Base-by-base conservation (phyloP, 2,888 invertebrate species). In the Nomada fucata region DNA sequence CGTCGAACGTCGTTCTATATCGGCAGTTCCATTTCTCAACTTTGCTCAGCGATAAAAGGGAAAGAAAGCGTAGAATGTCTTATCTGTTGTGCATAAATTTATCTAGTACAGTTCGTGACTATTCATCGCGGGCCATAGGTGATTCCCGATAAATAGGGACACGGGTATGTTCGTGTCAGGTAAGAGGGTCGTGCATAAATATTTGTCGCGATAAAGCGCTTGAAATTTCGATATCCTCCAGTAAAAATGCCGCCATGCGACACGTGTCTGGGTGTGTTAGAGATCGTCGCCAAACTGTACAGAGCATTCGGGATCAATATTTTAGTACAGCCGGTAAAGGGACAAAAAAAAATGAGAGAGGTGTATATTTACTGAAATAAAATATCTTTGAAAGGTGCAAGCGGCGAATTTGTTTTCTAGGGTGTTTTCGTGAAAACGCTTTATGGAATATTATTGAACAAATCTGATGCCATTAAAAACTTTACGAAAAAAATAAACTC, bases 31-130 rank as follows among this genome's bases (percentile, higher is more conserved):
- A 13, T 47, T 15, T 47, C 60, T 50, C 59, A 36, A 88, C 89
- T 91, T 90, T 90, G 89, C 89, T 89, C 81, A 85, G 84, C 89
- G 91, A 91, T 91, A 91, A 91, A 75, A n/a, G 84, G 86, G 76
- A 77, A 69, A 72, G 26, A 57, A 67, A 50, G 70, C 60, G 11
- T 15, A 59, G 15, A 36, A 29, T 3, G 83, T 2, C 61, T 91
- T 91, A 91, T 91, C 90, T 88, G 81, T 77, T 85, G 67, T 76
- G 87, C 79, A 86, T 80, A 85, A 88, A 89, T 90, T 90, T 90
- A 90, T 90, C 86, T 86, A 20, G 26, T 13, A 3, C 59, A 47
- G 26, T 59, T 60, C 60, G 69, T 72, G 60, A 70, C 72, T 78
- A 67, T 71, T 63, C 68, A 53, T 80, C 70, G 60, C 59, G 65